These are phyloP conservation scores for Mycetomoellerius zeteki DNA, from an alignment of 1,140 invertebrate genomes.

Conservation along the genomic window DNA sequence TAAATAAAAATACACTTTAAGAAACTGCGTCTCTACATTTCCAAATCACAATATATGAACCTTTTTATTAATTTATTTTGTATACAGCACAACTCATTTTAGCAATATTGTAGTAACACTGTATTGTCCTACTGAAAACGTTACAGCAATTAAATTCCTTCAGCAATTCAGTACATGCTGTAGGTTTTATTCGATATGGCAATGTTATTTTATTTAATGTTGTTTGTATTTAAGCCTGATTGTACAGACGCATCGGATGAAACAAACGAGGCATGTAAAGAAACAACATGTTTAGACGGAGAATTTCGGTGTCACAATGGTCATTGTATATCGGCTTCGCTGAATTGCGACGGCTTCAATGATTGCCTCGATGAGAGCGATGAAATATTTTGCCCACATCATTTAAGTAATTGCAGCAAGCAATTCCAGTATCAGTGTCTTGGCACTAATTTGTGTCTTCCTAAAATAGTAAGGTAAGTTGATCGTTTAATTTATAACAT, in stretches of 20 bases:
- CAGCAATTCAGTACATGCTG: not conserved
- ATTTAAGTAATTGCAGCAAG: constrained; percentile 83
- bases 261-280: constrained; percentile 88
- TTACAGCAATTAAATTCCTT: no score
- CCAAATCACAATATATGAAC: not conserved
- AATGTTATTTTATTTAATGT: not conserved
- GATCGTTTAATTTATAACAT: not conserved
- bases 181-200: no score
- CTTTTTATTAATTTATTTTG: not conserved
- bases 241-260: constrained; percentile 93
- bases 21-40: not conserved
- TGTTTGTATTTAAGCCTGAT: constrained; percentile 87
- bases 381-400: constrained; percentile 67
- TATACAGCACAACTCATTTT: no score
- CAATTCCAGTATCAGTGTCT: constrained; percentile 89
- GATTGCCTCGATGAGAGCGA: constrained; percentile 88
- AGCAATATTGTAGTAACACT: no score
- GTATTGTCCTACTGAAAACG: no score
- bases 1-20: not conserved
- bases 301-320: constrained; percentile 88
- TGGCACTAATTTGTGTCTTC: constrained; percentile 88
- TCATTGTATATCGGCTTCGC: constrained; percentile 85
- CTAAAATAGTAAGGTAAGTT: constrained; percentile 74
- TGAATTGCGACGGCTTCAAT: constrained; percentile 86
- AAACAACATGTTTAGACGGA: constrained; percentile 78